Percentiles rank a stretch among this genome's conserved stretches.
phyloP scores from a whole-genome alignment of 2,888 invertebrate genomes.

The Uloborus plumipes region DNA sequence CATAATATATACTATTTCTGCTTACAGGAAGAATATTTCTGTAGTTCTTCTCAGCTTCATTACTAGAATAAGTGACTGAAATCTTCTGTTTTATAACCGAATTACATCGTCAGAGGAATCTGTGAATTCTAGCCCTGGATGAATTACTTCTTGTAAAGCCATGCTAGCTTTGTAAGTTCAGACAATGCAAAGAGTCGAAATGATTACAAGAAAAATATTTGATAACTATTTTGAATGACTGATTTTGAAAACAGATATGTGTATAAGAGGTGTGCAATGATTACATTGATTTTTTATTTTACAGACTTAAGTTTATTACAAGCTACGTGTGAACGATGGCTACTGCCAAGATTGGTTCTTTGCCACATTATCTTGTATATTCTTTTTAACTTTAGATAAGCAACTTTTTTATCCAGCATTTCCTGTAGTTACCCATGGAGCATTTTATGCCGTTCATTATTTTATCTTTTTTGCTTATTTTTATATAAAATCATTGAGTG shows the following conservation, averaged over 20 bases:
- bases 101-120: too few species aligned
- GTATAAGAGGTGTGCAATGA: not conserved
- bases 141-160: too few species aligned
- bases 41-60: too few species aligned
- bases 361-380: slow-evolving; percentile 25
- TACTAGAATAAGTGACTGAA: too few species aligned
- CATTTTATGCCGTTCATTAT: slow-evolving; percentile 32
- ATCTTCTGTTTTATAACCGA: too few species aligned
- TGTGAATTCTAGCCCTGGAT: too few species aligned
- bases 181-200: too few species aligned
- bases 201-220: too few species aligned
- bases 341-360: slow-evolving; percentile 17
- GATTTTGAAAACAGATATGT: not conserved
- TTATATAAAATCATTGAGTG: slow-evolving; percentile 31
- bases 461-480: slow-evolving; percentile 50
- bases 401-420: slow-evolving; percentile 25
- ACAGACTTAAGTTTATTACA: not conserved
- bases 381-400: slow-evolving; percentile 21
- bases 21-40: too few species aligned
- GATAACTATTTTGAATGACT: slow-evolving; percentile 2
- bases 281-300: not conserved
- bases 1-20: too few species aligned
- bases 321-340: not conserved
- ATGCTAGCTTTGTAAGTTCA: too few species aligned
- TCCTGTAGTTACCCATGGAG: slow-evolving; percentile 31